Evolutionary conservation across 2,797 vertebrate genomes (phyloP).

Genomic region (Erpetoichthys calabaricus): DNA sequence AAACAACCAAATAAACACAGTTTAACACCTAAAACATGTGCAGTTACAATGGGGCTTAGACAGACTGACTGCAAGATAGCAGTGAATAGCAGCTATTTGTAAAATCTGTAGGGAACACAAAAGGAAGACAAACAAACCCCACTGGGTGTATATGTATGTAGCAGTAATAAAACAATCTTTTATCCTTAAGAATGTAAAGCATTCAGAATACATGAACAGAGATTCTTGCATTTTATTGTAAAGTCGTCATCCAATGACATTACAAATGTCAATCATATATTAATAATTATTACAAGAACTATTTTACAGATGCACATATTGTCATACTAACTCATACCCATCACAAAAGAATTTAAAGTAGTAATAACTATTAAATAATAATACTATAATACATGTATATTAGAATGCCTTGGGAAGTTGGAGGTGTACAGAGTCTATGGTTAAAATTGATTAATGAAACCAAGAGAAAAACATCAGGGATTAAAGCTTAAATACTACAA

Average conservation of each 20-base stretch:
- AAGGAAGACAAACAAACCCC: constrained; percentile 13
- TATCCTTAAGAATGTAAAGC: constrained; percentile 6
- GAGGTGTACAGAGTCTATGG: no score
- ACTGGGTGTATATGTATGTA: constrained; percentile 11
- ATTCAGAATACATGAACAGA: constrained; percentile 2
- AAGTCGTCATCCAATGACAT: no score
- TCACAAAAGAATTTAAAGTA: no score
- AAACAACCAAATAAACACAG: constrained; percentile 11
- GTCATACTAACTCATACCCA: background rate
- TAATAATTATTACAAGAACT: constrained; percentile 2
- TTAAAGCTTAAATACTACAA: no score
- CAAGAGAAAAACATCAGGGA: no score
- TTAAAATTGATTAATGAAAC: no score
- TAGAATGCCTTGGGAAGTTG: no score
- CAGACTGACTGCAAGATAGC: constrained; percentile 19
- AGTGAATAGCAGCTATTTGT: constrained; percentile 19
- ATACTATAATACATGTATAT: no score
- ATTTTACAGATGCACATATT: background rate
- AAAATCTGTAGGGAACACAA: constrained; percentile 14
- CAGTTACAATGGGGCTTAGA: constrained; percentile 9
- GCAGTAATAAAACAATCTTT: background rate
- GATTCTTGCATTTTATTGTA: background rate
- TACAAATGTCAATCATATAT: background rate
- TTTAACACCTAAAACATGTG: constrained; percentile 21
- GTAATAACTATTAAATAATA: no score